A percentile compares a stretch with the other conserved stretches of the same genome.
Evolutionary conservation across 1,140 invertebrate species (phyloP).

Genomic region (Lepidurus apus): DNA sequence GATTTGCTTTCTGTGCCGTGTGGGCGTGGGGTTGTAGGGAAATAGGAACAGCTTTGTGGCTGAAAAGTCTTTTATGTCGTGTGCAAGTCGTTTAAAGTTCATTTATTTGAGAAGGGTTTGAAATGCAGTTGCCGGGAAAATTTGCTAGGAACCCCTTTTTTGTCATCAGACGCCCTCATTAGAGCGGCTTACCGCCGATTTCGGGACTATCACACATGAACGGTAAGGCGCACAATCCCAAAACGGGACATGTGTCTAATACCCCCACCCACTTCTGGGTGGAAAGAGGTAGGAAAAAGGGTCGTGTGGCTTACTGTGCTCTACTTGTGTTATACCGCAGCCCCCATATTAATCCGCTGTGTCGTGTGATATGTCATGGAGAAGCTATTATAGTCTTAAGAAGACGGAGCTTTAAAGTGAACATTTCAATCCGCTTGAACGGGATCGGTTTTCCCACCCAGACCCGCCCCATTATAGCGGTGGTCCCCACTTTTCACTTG

Average conservation of each 20-base stretch:
- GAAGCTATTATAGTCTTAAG: not conserved
- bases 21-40: too few species aligned
- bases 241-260: constrained; percentile 4
- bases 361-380: constrained; percentile 3
- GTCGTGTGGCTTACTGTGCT: not conserved
- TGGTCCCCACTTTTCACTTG: not conserved
- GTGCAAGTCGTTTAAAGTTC: not conserved
- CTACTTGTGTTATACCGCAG: not conserved
- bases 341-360: not conserved
- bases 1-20: not conserved
- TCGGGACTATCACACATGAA: not conserved
- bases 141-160: not conserved
- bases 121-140: not conserved
- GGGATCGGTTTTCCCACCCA: not conserved
- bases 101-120: not conserved
- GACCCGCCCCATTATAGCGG: not conserved
- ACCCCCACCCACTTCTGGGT: not conserved
- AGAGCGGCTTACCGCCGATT: not conserved
- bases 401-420: not conserved
- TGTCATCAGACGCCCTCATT: constrained; percentile 11
- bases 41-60: not conserved
- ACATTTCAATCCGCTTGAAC: not conserved
- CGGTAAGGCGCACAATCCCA: not conserved
- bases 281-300: not conserved
- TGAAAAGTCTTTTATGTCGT: not conserved